These are phyloP conservation scores for Vanessa cardui DNA, from an alignment of 2,888 invertebrate genomes.

Conservation along the genomic window DNA sequence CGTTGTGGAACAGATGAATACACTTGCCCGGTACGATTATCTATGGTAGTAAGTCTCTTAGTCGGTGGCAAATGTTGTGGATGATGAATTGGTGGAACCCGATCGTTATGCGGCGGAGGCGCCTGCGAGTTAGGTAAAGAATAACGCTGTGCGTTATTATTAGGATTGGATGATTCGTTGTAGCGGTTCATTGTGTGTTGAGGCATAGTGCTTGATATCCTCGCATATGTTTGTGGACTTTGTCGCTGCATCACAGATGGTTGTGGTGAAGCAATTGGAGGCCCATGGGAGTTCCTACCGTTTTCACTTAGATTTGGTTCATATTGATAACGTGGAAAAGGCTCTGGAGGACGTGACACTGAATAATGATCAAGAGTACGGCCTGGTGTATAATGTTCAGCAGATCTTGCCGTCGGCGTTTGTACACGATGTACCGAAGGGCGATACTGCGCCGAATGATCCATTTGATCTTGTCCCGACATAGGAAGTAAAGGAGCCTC, in stretches of 20 bases:
- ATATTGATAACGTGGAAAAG: constrained; percentile 67
- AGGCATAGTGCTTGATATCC: constrained; percentile 67
- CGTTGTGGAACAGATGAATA: constrained; percentile 63
- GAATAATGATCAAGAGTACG: constrained; percentile 73
- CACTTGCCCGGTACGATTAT: constrained; percentile 59
- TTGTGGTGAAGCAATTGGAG: constrained; percentile 63
- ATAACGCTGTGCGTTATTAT: constrained; percentile 67
- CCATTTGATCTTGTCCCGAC: constrained; percentile 58
- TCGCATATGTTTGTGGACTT: constrained; percentile 70
- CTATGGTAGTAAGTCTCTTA: constrained; percentile 58
- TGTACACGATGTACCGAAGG: constrained; percentile 61
- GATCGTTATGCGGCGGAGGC: constrained; percentile 73
- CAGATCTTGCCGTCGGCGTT: constrained; percentile 64
- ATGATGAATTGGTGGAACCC: constrained; percentile 78
- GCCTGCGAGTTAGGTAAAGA: constrained; percentile 58
- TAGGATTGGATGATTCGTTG: constrained; percentile 63
- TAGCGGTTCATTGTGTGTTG: constrained; percentile 65
- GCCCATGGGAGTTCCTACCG: constrained; percentile 60
- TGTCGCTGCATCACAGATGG: constrained; percentile 65
- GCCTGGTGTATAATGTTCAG: constrained; percentile 66
- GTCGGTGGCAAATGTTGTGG: constrained; percentile 59
- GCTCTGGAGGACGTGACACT: constrained; percentile 67
- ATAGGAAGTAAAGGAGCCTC: constrained; percentile 55
- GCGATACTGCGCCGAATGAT: constrained; percentile 58
- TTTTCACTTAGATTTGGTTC: constrained; percentile 60